phyloP scores from a whole-genome alignment of 2,888 invertebrate species.

The Anoplius nigerrimus region DNA sequence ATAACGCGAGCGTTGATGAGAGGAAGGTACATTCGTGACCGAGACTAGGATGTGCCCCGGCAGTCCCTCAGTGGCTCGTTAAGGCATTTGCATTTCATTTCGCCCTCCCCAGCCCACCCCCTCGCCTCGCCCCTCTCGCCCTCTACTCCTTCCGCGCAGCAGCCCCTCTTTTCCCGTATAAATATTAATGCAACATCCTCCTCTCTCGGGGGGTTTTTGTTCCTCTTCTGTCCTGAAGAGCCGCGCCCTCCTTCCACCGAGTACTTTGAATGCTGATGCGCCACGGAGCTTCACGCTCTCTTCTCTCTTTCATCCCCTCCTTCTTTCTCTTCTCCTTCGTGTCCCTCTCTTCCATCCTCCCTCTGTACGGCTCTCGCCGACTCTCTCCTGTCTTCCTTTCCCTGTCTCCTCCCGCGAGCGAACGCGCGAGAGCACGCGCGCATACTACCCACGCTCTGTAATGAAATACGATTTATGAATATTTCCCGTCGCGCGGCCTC shows the following conservation, averaged over 20 bases:
- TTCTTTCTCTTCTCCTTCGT: conserved; percentile 24
- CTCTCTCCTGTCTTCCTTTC: conserved; percentile 27
- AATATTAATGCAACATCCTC: conserved; percentile 76
- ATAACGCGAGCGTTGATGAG: conserved; percentile 69
- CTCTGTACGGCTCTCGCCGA: background rate
- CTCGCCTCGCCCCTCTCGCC: conserved; percentile 30
- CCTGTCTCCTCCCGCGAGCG: conserved; percentile 10
- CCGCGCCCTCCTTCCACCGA: conserved; percentile 60
- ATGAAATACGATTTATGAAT: conserved; percentile 70
- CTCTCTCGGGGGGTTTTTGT: conserved; percentile 73
- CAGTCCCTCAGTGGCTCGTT: conserved; percentile 75
- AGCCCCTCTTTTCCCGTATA: conserved; percentile 70
- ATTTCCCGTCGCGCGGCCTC: conserved; percentile 45
- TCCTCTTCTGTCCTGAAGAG: conserved; percentile 62
- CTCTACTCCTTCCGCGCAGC: conserved; percentile 53
- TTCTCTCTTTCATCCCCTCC: conserved; percentile 28
- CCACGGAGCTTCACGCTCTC: conserved; percentile 51
- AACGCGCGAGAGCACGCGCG: conserved; percentile 18
- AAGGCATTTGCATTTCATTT: conserved; percentile 75
- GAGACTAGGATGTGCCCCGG: conserved; percentile 66
- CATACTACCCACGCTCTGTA: conserved; percentile 63
- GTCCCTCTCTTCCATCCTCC: background rate
- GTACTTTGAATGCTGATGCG: conserved; percentile 75
- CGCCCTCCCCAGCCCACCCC: conserved; percentile 49
- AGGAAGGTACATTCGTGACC: conserved; percentile 69